Percentiles rank a stretch among this genome's conserved stretches.
Evolutionary conservation across 2,888 invertebrate genomes (phyloP).

Genomic region (Leucophora obtusa): DNA sequence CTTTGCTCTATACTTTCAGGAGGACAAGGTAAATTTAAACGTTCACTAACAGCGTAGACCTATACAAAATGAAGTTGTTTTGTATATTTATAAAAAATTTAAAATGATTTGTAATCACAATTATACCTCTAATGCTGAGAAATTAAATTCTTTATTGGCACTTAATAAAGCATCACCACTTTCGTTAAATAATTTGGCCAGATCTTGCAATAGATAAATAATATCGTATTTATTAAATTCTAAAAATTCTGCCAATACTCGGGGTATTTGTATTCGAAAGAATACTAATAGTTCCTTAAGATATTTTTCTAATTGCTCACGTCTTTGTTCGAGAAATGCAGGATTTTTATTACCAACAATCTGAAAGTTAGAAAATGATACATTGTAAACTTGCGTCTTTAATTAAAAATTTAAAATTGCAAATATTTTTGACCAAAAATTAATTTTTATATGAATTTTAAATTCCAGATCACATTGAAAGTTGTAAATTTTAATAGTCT

Average conservation of each 20-base stretch:
- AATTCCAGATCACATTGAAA: too few species aligned
- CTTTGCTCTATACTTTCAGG: constrained; percentile 86
- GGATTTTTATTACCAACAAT: constrained; percentile 93
- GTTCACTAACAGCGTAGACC: constrained; percentile 93
- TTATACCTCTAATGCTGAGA: constrained; percentile 88
- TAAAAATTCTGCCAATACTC: constrained; percentile 89
- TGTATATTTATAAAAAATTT: background rate
- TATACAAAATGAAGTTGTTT: constrained; percentile 73
- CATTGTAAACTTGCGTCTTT: too few species aligned
- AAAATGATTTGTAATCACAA: too few species aligned
- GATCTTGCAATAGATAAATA: constrained; percentile 87
- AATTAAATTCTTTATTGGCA: constrained; percentile 82
- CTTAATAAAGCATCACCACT: constrained; percentile 85
- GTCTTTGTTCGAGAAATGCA: constrained; percentile 90
- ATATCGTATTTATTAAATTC: constrained; percentile 94
- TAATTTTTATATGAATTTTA: too few species aligned
- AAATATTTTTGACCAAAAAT: too few species aligned
- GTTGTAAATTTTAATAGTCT: too few species aligned
- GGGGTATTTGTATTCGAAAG: constrained; percentile 88
- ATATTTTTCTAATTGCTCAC: constrained; percentile 89
- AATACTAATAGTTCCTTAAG: constrained; percentile 87
- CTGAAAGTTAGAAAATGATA: constrained; percentile 55
- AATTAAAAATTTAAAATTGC: too few species aligned
- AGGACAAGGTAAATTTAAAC: constrained; percentile 92
- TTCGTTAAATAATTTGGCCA: constrained; percentile 88